Evolutionary conservation across 1,140 invertebrate species (phyloP), one percentile per base, ranked within the genome.

Genomic region (Manduca sexta): DNA sequence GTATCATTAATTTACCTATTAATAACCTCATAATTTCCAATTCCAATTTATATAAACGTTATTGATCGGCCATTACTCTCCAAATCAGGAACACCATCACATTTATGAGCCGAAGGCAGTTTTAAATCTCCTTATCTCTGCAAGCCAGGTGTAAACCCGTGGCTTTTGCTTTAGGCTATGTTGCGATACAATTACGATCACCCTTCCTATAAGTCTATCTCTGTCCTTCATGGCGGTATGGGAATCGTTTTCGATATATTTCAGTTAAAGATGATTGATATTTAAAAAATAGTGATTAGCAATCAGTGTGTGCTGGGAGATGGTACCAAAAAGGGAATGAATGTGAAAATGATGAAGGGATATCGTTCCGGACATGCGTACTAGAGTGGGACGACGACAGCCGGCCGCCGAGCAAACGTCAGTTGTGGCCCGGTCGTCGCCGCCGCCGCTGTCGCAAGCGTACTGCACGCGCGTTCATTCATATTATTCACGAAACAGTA

Each of bases 361-460:
- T 69, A 68, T 65, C 57, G 65, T 67, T 77, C 69, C 69, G 78
- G 70, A 67, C 78, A 84, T 80, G 81, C 78, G 81, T 78, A 77
- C 68, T 70, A 61, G 68, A 77, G 74, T 55, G 74, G 63, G 75
- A 80, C 65, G 60, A 63, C 65, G 68, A 71, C 62, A 71, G 64
- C 61, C 60, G 53, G 60, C 63, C 52, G 54, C 49, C 52, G 60
- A 39, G 56, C 35, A 51, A 58, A 64, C 73, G 75, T 65, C 75
- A 83, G 79, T 83, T 62, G 70, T 54, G 51, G 67, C 58, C 59
- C 69, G 74, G 60, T 64, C 60, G 69, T 52, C 66, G 69, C 53
- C 68, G 47, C 50, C 75, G 42, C 66, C 52, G 73, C 60, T 42
- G 64, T 26, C 21, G 21, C 8, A 8, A 26, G 21, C 21, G 21